phyloP scores from a whole-genome alignment of 2,888 invertebrate genomes.

The Limnephilus auricula region DNA sequence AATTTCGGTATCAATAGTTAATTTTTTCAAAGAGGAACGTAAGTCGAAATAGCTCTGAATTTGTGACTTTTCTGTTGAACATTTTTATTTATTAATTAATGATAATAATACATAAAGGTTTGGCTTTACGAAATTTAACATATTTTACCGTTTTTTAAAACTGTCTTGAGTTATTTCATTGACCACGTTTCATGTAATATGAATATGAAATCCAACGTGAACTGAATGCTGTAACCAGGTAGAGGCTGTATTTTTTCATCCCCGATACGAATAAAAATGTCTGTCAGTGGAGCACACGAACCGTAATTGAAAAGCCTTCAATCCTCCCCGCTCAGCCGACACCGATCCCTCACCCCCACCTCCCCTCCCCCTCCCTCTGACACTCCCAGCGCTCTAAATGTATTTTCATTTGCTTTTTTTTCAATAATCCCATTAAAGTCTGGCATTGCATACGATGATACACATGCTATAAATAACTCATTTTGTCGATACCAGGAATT shows the following conservation, averaged over 20 bases:
- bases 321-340: neutral
- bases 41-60: no score
- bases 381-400: neutral
- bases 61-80: no score
- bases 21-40: no score
- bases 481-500: neutral
- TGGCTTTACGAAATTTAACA: no score
- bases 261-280: conserved; percentile 1
- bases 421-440: neutral
- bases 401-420: neutral
- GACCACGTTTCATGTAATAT: neutral
- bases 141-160: neutral
- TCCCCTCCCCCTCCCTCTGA: neutral
- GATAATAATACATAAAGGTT: no score
- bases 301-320: conserved; percentile 32
- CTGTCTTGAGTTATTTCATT: neutral
- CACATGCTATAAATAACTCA: neutral
- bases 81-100: no score
- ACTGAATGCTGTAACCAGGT: neutral
- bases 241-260: neutral
- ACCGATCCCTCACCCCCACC: neutral
- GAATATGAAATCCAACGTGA: neutral
- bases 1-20: no score
- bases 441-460: neutral
- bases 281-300: conserved; percentile 16